Conservation (phyloP, 1,140 invertebrate genomes). For the Matsumurasca onukii region DNA sequence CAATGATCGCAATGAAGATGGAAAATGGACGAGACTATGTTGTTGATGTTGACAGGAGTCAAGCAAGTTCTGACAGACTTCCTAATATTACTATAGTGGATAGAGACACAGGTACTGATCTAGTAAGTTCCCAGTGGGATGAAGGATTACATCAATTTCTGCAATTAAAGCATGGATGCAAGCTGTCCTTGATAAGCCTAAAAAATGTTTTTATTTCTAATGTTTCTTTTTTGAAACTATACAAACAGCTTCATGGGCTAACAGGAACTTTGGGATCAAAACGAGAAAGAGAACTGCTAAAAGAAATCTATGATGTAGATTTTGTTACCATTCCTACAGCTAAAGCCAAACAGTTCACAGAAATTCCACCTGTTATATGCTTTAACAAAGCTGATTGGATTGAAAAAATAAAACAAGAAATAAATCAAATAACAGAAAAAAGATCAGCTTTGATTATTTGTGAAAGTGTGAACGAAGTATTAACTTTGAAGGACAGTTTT, state of each 20-base stretch:
- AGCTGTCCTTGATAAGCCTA: slow-evolving; percentile 45
- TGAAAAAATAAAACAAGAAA: slow-evolving; percentile 19
- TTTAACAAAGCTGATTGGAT: slow-evolving; percentile 36
- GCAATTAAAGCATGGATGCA: slow-evolving; percentile 50
- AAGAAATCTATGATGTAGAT: slow-evolving; percentile 42
- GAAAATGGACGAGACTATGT: slow-evolving; percentile 40
- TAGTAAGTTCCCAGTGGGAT: slow-evolving; percentile 47
- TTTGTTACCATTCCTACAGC: slow-evolving; percentile 44
- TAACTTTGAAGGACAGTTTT: background rate
- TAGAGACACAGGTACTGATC: slow-evolving; percentile 49
- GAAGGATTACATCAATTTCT: slow-evolving; percentile 50
- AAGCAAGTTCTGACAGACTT: slow-evolving; percentile 40
- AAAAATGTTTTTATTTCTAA: slow-evolving; percentile 50
- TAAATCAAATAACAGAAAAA: slow-evolving; percentile 13
- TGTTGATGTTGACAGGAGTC: slow-evolving; percentile 41
- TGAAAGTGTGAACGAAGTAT: slow-evolving; percentile 41
- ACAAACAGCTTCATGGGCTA: slow-evolving; percentile 46
- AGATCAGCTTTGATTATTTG: slow-evolving; percentile 45
- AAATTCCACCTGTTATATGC: slow-evolving; percentile 36
- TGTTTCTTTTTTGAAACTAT: slow-evolving; percentile 47
- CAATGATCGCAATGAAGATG: slow-evolving; percentile 38
- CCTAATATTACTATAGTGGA: slow-evolving; percentile 46
- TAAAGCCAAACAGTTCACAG: slow-evolving; percentile 38
- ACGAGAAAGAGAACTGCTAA: slow-evolving; percentile 41
- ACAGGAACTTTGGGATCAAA: slow-evolving; percentile 47